A percentile compares a stretch with the other conserved stretches of the same genome.
Evolutionary conservation across 2,797 vertebrate genomes (phyloP).

Genomic region (Sebastes baramenuke): DNA sequence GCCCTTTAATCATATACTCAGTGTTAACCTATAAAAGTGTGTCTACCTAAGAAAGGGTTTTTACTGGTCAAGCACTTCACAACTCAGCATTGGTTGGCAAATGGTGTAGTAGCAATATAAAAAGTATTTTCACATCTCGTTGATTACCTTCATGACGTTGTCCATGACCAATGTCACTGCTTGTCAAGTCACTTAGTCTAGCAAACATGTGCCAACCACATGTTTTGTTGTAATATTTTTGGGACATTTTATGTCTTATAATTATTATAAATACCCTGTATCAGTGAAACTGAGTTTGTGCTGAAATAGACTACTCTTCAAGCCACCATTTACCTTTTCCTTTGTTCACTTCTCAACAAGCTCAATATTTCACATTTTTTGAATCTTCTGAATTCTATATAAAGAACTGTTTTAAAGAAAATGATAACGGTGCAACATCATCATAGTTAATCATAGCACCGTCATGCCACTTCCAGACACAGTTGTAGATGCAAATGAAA

Average conservation of each 20-base stretch:
- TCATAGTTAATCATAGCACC: background rate
- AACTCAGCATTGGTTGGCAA: background rate
- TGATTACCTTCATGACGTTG: background rate
- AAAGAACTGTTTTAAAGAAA: background rate
- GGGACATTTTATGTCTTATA: background rate
- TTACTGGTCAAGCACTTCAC: background rate
- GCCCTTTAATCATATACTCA: background rate
- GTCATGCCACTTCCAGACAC: background rate
- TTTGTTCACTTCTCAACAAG: background rate
- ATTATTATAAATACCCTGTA: background rate
- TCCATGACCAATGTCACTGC: background rate
- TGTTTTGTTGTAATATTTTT: background rate
- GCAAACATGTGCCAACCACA: background rate
- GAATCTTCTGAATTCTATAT: no score
- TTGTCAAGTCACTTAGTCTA: background rate
- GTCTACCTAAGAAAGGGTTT: background rate
- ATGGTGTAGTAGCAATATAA: background rate
- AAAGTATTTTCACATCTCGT: background rate
- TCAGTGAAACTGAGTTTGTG: background rate
- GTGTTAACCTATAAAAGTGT: background rate
- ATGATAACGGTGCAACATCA: background rate
- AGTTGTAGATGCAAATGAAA: background rate
- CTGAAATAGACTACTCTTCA: background rate
- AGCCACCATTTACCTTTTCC: background rate
- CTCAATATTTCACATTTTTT: background rate